phyloP scores from a whole-genome alignment of 1,140 invertebrate genomes.

The Andrena cerasifolii region DNA sequence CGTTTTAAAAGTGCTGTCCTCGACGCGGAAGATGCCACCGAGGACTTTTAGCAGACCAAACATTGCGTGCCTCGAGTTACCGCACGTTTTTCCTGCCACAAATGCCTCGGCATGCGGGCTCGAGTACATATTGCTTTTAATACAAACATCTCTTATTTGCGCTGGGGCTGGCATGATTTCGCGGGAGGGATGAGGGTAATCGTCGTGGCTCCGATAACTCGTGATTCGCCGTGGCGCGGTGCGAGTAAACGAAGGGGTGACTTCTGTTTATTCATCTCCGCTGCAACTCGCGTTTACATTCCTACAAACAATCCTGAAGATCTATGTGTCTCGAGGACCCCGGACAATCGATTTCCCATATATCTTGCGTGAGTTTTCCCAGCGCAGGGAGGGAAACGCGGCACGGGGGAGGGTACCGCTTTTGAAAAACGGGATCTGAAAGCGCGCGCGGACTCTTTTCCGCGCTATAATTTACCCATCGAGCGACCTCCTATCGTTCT shows the following conservation, averaged over 20 bases:
- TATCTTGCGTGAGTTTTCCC: neutral
- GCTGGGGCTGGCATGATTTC: slow-evolving; percentile 26
- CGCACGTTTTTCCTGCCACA: slow-evolving; percentile 24
- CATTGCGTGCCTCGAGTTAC: slow-evolving; percentile 72
- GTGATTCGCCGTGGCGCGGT: neutral
- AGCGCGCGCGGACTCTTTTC: neutral
- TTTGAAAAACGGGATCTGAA: slow-evolving; percentile 20
- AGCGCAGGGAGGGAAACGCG: neutral
- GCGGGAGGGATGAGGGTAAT: slow-evolving; percentile 43
- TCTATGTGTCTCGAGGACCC: too few relatives aligned
- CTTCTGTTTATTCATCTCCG: neutral
- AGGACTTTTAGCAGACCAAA: slow-evolving; percentile 78
- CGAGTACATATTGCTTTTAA: slow-evolving; percentile 63
- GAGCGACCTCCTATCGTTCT: slow-evolving; percentile 32
- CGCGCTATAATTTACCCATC: slow-evolving; percentile 43
- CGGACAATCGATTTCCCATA: neutral
- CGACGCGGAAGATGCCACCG: slow-evolving; percentile 52
- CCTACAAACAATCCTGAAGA: neutral
- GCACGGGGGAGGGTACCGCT: neutral
- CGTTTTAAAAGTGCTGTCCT: slow-evolving; percentile 65
- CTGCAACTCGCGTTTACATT: neutral
- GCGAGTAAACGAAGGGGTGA: slow-evolving; percentile 19
- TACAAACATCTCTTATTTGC: slow-evolving; percentile 63
- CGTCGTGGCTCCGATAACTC: neutral
- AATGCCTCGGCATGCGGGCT: slow-evolving; percentile 61